phyloP scores from a whole-genome alignment of 1,140 invertebrate species.

The Drosophila gunungcola region DNA sequence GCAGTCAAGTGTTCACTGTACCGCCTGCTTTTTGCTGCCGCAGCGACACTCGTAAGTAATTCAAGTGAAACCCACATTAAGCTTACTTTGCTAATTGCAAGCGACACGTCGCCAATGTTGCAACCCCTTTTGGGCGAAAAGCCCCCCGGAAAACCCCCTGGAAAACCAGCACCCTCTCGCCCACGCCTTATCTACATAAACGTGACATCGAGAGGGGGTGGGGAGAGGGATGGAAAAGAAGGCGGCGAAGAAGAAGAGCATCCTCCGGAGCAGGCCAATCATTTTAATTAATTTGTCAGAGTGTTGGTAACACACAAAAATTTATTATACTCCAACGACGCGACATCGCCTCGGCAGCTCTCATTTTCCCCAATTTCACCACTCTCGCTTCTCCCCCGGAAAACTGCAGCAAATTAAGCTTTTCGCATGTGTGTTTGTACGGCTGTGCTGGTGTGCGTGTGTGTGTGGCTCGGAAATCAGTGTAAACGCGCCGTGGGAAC shows the following conservation, averaged over 20 bases:
- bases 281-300: constrained; percentile 85
- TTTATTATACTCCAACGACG: constrained; percentile 80
- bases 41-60: constrained; percentile 76
- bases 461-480: constrained; percentile 64
- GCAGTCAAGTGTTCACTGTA: neutral
- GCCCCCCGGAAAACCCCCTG: neutral
- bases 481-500: constrained; percentile 74
- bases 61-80: constrained; percentile 83
- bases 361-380: neutral
- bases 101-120: constrained; percentile 73
- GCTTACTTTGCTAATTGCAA: constrained; percentile 84
- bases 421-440: constrained; percentile 28
- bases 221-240: neutral
- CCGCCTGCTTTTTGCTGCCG: constrained; percentile 15
- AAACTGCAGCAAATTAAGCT: constrained; percentile 76
- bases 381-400: constrained; percentile 5
- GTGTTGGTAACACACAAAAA: constrained; percentile 84
- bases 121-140: constrained; percentile 11
- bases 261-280: constrained; percentile 74
- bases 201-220: constrained; percentile 18
- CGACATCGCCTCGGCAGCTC: constrained; percentile 24
- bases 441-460: constrained; percentile 33
- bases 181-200: constrained; percentile 70
- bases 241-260: constrained; percentile 9
- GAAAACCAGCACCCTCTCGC: neutral